These are phyloP conservation scores for Schlechtendalia chinensis DNA, from an alignment of 1,140 invertebrate species.

Conservation along the genomic window DNA sequence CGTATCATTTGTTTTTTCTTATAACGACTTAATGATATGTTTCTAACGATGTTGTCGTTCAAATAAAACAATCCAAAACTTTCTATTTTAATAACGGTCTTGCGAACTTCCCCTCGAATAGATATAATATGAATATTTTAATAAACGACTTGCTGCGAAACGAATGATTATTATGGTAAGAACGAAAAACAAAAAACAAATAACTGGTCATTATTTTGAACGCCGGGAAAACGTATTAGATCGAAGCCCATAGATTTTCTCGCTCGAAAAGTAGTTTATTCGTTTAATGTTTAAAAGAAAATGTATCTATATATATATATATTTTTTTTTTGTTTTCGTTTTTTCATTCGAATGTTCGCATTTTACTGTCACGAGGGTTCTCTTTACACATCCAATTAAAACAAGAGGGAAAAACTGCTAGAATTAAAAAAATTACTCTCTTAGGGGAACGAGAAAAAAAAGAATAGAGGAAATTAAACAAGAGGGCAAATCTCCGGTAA, in stretches of 20 bases:
- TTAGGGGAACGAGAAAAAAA: slow-evolving; percentile 33
- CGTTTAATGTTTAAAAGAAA: slow-evolving; percentile 37
- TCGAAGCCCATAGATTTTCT: slow-evolving; percentile 24
- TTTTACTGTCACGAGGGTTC: slow-evolving; percentile 46
- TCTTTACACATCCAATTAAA: slow-evolving; percentile 49
- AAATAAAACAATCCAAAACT: too few species aligned
- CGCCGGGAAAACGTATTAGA: background rate
- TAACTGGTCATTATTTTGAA: too few species aligned
- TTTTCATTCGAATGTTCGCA: slow-evolving; percentile 17
- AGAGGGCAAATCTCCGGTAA: slow-evolving; percentile 45
- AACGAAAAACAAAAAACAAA: too few species aligned
- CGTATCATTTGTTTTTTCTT: too few species aligned
- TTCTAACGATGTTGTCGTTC: too few species aligned
- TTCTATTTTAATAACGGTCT: too few species aligned
- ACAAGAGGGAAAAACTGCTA: slow-evolving; percentile 20
- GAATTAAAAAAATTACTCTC: slow-evolving; percentile 41
- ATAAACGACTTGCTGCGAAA: too few species aligned
- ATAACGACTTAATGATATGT: too few species aligned
- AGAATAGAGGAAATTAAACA: slow-evolving; percentile 46
- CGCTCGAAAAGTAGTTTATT: slow-evolving; percentile 38
- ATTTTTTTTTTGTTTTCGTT: background rate
- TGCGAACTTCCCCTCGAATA: too few species aligned
- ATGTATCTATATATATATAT: slow-evolving; percentile 17
- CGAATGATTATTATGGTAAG: too few species aligned
- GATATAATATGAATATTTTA: too few species aligned